Evolutionary conservation across 2,113 vertebrate species (phyloP).

Genomic region (Halcyon malimbica): DNA sequence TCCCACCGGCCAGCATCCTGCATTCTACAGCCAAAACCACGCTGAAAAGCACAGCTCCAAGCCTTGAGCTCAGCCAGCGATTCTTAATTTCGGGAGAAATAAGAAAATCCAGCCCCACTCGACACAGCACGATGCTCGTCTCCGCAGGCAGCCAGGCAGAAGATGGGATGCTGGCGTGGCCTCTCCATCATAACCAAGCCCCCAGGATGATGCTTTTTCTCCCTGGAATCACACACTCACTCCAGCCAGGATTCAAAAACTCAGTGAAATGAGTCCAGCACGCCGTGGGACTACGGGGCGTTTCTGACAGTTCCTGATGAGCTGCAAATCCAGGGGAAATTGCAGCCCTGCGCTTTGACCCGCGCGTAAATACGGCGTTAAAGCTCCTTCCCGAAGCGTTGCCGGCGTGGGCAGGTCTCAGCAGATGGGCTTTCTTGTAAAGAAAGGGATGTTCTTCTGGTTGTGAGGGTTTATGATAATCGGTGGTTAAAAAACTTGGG

Average conservation of each 20-base stretch:
- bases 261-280: background rate
- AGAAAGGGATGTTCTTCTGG: background rate
- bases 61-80: background rate
- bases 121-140: accelerated
- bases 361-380: accelerated
- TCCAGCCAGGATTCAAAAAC: background rate
- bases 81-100: background rate
- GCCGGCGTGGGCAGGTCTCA: background rate
- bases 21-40: background rate
- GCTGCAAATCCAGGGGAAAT: background rate
- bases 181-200: background rate
- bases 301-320: background rate
- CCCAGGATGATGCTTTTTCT: background rate
- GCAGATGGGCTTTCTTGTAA: background rate
- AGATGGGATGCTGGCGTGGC: background rate
- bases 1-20: background rate
- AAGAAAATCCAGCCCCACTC: background rate
- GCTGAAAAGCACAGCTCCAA: background rate
- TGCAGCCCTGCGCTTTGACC: background rate
- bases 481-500: background rate
- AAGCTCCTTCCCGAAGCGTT: background rate
- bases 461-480: background rate
- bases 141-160: accelerated
- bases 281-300: accelerated
- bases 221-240: accelerated